A percentile compares a stretch with the other conserved stretches of the same genome.
Conservation (phyloP, 2,113 vertebrate genomes). For the Pseudopodoces humilis region DNA sequence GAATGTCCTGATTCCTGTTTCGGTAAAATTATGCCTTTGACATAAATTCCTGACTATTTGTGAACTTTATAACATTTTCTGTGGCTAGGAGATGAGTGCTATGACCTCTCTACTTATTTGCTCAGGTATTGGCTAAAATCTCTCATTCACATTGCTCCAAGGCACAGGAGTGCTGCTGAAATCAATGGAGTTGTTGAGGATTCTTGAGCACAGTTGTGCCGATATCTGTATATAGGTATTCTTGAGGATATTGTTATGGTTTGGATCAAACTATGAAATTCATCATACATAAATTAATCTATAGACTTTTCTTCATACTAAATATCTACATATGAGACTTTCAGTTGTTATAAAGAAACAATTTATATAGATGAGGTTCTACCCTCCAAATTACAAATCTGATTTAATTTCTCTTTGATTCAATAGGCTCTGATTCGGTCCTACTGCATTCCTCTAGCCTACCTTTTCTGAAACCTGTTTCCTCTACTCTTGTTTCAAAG, state of each 20-base stretch:
- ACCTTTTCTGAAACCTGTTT: background rate
- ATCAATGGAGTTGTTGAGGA: background rate
- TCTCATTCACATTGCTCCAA: background rate
- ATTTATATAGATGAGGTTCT: background rate
- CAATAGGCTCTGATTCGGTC: background rate
- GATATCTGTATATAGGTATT: background rate
- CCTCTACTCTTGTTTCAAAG: background rate
- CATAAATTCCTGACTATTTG: slow-evolving; percentile 54
- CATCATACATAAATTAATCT: background rate
- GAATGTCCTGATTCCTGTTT: background rate
- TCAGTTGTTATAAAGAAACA: background rate
- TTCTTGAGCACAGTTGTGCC: background rate
- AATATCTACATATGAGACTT: background rate
- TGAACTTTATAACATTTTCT: slow-evolving; percentile 39
- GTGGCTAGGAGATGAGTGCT: slow-evolving; percentile 34
- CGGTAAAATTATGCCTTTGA: slow-evolving; percentile 38
- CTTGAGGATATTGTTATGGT: background rate
- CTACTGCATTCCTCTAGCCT: background rate
- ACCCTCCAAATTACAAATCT: background rate
- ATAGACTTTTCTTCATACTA: background rate
- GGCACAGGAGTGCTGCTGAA: background rate
- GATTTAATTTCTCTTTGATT: background rate
- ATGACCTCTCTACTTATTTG: slow-evolving; percentile 17
- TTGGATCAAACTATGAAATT: background rate
- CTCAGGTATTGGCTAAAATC: background rate